Conservation (phyloP, 2,113 vertebrate species). For the Macheiramphus alcinus region DNA sequence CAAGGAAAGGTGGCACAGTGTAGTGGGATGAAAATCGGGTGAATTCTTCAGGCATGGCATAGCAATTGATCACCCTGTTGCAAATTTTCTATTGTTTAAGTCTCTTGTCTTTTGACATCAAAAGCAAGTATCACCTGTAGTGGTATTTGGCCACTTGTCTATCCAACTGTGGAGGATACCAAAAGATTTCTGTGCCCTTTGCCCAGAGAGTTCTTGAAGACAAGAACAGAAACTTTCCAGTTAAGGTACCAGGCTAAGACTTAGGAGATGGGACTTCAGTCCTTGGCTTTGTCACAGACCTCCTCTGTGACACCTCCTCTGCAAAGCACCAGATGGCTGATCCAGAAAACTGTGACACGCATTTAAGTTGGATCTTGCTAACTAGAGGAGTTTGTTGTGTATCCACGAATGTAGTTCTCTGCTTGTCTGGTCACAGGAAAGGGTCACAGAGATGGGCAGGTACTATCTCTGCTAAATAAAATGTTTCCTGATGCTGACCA, state of each 20-base stretch:
- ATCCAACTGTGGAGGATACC: background rate
- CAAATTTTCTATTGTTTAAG: background rate
- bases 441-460: background rate
- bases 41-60: background rate
- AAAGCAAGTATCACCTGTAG: background rate
- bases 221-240: background rate
- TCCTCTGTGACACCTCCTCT: background rate
- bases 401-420: background rate
- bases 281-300: background rate
- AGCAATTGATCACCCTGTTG: background rate
- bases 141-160: background rate
- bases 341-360: background rate
- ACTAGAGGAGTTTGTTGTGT: background rate
- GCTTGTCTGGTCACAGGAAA: background rate
- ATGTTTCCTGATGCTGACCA: background rate
- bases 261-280: background rate
- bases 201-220: background rate
- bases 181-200: background rate
- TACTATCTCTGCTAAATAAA: background rate
- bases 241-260: background rate
- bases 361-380: background rate
- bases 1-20: background rate
- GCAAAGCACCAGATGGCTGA: background rate
- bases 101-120: background rate
- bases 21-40: background rate